These are phyloP conservation scores for Ostrea edulis DNA, from an alignment of 1,140 invertebrate species.

Conservation along the genomic window DNA sequence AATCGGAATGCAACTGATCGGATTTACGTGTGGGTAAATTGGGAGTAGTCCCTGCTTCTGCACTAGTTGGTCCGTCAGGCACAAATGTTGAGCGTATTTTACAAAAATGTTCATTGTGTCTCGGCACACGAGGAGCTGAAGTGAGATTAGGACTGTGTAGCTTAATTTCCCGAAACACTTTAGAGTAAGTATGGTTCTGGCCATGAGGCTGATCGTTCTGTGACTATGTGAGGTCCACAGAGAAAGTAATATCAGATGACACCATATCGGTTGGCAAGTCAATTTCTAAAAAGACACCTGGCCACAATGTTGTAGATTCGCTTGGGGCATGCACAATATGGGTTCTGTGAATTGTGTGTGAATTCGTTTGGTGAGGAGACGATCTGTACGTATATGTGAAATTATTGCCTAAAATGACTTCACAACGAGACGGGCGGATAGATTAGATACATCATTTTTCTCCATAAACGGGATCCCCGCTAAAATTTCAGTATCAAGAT, in stretches of 20 bases:
- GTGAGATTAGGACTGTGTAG: constrained; percentile 59
- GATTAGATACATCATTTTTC: no score
- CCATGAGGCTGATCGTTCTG: not conserved
- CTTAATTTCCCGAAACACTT: constrained; percentile 42
- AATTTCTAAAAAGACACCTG: constrained; percentile 57
- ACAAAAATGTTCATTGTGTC: no score
- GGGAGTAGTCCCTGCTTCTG: no score
- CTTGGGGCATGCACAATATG: constrained; percentile 39
- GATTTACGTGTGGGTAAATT: no score
- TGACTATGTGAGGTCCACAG: constrained; percentile 23
- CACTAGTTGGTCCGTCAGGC: no score
- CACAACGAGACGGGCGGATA: not conserved
- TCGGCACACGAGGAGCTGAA: constrained; percentile 27
- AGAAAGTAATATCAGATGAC: constrained; percentile 21
- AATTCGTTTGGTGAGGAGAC: no score
- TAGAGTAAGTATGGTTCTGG: constrained; percentile 36
- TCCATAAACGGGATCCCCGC: constrained; percentile 42
- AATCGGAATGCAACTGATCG: no score
- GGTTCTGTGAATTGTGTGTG: not conserved
- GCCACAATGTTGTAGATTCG: constrained; percentile 45
- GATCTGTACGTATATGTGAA: no score
- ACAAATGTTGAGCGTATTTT: no score
- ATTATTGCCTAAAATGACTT: not conserved
- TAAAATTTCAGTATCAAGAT: constrained; percentile 51
- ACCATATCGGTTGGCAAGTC: constrained; percentile 38